phyloP scores from a whole-genome alignment of 1,140 invertebrate genomes.

The Drosophila truncata region DNA sequence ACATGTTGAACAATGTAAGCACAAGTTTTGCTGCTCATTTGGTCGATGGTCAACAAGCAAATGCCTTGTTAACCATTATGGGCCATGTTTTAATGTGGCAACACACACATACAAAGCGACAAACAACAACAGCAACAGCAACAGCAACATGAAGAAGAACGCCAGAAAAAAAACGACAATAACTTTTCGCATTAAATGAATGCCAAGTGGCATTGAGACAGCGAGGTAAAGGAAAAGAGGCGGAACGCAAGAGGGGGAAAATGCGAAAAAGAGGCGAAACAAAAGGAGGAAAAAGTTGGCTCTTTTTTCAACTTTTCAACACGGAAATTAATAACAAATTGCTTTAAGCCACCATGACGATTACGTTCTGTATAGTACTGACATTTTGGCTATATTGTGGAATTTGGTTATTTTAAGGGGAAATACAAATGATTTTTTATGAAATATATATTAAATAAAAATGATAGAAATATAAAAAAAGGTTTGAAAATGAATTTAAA shows the following conservation, averaged over 20 bases:
- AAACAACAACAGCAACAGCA: slow-evolving; percentile 42
- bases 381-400: not conserved
- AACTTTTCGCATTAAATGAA: slow-evolving; percentile 78
- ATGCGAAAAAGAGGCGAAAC: slow-evolving; percentile 23
- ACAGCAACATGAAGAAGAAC: slow-evolving; percentile 17
- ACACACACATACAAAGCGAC: slow-evolving; percentile 45
- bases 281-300: slow-evolving; percentile 61
- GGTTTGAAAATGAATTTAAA: not conserved
- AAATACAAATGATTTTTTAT: no score
- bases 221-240: slow-evolving; percentile 19
- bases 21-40: slow-evolving; percentile 77
- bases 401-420: not conserved
- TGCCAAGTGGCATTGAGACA: slow-evolving; percentile 52
- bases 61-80: slow-evolving; percentile 82
- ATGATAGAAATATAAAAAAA: accelerated
- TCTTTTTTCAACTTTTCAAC: slow-evolving; percentile 74
- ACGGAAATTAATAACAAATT: slow-evolving; percentile 83
- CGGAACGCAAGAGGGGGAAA: slow-evolving; percentile 1
- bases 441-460: not conserved
- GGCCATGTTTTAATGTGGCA: slow-evolving; percentile 79
- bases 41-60: slow-evolving; percentile 77
- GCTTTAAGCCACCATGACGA: slow-evolving; percentile 77
- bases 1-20: slow-evolving; percentile 81
- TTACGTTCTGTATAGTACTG: slow-evolving; percentile 44
- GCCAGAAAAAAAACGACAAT: slow-evolving; percentile 61